Percentiles rank a stretch among this genome's conserved stretches.
phyloP scores from a whole-genome alignment of 1,140 invertebrate genomes.

The Mylabris phalerata region DNA sequence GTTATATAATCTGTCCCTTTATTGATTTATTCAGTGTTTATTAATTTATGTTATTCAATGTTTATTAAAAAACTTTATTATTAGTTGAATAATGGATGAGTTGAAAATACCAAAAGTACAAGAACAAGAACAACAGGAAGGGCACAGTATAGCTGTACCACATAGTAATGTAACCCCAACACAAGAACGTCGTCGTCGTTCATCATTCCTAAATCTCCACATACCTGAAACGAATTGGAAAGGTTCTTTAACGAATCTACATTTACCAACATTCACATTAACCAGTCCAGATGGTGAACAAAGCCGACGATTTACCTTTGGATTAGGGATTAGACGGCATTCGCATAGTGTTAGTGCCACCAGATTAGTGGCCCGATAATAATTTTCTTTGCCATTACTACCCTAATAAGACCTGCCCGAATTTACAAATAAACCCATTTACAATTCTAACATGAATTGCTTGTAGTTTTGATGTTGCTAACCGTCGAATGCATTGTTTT shows the following conservation, averaged over 20 bases:
- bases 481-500: not conserved
- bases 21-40: no score
- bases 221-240: slow-evolving; percentile 40
- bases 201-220: slow-evolving; percentile 45
- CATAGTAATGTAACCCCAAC: not conserved
- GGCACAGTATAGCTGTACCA: slow-evolving; percentile 31
- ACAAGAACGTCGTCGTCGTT: slow-evolving; percentile 22
- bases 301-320: slow-evolving; percentile 46
- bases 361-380: no score
- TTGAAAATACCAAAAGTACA: no score
- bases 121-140: not conserved
- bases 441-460: no score
- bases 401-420: no score
- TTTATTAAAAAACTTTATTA: no score
- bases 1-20: not conserved
- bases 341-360: slow-evolving; percentile 48
- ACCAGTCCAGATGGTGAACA: slow-evolving; percentile 42
- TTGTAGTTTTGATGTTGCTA: not conserved
- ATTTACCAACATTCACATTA: slow-evolving; percentile 48
- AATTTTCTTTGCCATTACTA: no score
- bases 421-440: no score
- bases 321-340: slow-evolving; percentile 44
- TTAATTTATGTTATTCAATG: no score
- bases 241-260: slow-evolving; percentile 42
- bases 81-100: not conserved